Percentiles rank a stretch among this genome's conserved stretches.
Conservation (phyloP, 2,113 vertebrate genomes). For the Typhlomys cinereus region DNA sequence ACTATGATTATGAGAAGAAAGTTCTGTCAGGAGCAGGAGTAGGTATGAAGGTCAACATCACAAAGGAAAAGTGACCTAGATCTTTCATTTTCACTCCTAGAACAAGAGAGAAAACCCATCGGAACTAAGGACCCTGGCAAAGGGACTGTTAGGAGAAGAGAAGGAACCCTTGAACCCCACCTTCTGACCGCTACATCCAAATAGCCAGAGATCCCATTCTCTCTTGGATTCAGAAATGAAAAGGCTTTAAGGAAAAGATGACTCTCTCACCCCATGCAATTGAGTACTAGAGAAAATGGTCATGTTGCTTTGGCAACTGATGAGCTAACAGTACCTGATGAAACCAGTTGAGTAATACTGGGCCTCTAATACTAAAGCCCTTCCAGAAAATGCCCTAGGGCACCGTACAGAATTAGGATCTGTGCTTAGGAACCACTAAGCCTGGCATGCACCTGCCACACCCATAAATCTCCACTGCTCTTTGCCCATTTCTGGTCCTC, state of each 20-base stretch:
- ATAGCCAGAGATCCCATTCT: background rate
- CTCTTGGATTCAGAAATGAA: background rate
- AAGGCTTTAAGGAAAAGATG: background rate
- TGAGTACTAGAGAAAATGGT: background rate
- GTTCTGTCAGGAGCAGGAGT: background rate
- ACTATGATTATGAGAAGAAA: background rate
- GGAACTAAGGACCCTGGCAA: background rate
- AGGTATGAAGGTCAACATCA: background rate
- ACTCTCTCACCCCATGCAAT: background rate
- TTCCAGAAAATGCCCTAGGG: background rate
- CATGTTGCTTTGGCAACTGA: background rate
- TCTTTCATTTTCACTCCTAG: background rate
- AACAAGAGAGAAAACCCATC: background rate
- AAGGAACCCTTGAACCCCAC: background rate
- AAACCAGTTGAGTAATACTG: background rate
- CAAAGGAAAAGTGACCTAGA: background rate
- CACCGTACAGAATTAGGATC: background rate
- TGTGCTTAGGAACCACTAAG: background rate
- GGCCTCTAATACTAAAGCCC: background rate
- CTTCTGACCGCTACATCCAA: background rate
- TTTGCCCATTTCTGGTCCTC: background rate
- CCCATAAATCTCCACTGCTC: background rate
- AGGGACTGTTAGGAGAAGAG: background rate
- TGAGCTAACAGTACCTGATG: background rate
- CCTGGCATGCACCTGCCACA: rapidly evolving